Conservation (phyloP, 2,888 invertebrate genomes). For the Sturmia bella region DNA sequence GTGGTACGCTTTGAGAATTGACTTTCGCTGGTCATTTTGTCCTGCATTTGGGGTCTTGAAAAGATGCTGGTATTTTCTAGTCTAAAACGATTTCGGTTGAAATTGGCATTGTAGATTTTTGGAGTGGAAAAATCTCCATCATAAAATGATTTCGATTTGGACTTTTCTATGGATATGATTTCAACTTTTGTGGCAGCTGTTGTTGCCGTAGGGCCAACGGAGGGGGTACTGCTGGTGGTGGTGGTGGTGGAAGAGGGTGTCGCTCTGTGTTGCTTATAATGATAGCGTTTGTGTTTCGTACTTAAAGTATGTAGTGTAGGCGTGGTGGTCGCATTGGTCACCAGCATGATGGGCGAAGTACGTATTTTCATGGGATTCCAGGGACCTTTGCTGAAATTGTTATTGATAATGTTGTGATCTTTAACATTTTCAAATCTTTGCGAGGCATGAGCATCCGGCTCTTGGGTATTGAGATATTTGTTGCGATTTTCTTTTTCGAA, state of each 20-base stretch:
- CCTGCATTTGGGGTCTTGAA: background rate
- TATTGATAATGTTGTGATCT: slow-evolving; percentile 50
- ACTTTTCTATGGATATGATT: slow-evolving; percentile 79
- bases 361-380: slow-evolving; percentile 79
- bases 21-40: slow-evolving; percentile 38
- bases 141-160: slow-evolving; percentile 81
- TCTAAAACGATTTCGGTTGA: slow-evolving; percentile 61
- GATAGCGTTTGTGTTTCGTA: slow-evolving; percentile 32
- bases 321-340: slow-evolving; percentile 10
- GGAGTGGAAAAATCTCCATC: slow-evolving; percentile 78
- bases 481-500: slow-evolving; percentile 74
- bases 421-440: slow-evolving; percentile 71
- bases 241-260: background rate
- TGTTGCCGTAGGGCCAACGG: slow-evolving; percentile 16
- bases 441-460: slow-evolving; percentile 75
- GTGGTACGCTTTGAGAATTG: slow-evolving; percentile 75
- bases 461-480: slow-evolving; percentile 58
- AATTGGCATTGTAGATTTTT: slow-evolving; percentile 47
- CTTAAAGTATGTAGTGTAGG: slow-evolving; percentile 16
- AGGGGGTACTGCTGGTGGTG: slow-evolving; percentile 9
- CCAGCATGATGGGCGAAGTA: slow-evolving; percentile 49
- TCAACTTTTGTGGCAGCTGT: slow-evolving; percentile 63
- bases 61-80: slow-evolving; percentile 33
- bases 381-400: slow-evolving; percentile 70
- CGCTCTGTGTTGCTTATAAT: slow-evolving; percentile 30